A percentile compares a stretch with the other conserved stretches of the same genome.
Evolutionary conservation across 1,140 invertebrate genomes (phyloP).

Genomic region (Hyposmocoma kahamanoa): DNA sequence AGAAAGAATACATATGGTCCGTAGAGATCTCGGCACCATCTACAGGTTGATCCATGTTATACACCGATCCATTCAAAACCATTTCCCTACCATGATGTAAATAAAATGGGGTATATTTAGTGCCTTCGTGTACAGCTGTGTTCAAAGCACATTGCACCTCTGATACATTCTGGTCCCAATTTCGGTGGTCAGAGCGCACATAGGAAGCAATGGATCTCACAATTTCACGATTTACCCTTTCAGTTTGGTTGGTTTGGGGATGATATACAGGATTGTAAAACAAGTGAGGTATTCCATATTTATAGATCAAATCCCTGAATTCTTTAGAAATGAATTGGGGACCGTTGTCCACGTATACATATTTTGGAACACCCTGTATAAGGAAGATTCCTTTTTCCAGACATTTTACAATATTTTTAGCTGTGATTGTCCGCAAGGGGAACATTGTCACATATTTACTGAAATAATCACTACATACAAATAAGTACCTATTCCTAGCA

Average conservation of each 20-base stretch:
- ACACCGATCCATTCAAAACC: background rate
- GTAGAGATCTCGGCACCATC: background rate
- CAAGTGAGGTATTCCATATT: background rate
- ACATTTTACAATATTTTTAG: background rate
- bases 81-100: background rate
- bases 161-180: background rate
- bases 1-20: background rate
- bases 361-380: background rate
- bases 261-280: background rate
- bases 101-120: background rate
- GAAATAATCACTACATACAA: background rate
- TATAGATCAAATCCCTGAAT: background rate
- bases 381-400: conserved; percentile 1
- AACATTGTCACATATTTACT: background rate
- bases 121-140: background rate
- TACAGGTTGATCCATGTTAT: background rate
- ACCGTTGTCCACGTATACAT: background rate
- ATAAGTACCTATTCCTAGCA: background rate
- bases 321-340: background rate
- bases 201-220: background rate
- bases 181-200: background rate
- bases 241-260: background rate
- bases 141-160: background rate
- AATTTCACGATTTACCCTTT: background rate
- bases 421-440: background rate